Conservation (phyloP, 2,888 invertebrate species). For the Smittia aterrima region DNA sequence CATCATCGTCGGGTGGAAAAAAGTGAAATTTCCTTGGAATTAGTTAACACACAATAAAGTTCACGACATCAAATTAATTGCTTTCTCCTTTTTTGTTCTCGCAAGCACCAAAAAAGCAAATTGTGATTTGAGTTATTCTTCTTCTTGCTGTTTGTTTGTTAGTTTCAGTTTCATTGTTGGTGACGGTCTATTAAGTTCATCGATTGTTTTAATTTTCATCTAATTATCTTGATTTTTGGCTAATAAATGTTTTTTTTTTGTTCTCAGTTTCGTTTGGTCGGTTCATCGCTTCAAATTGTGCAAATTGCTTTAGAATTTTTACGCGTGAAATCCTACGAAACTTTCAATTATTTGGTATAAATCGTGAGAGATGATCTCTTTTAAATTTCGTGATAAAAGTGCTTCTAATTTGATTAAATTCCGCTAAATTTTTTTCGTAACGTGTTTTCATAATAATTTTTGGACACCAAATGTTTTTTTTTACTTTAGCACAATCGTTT, state of each 20-base stretch:
- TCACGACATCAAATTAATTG: neutral
- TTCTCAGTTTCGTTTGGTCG: neutral
- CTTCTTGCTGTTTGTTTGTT: neutral
- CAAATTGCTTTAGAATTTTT: neutral
- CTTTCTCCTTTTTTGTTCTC: neutral
- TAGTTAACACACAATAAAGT: neutral
- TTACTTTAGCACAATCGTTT: neutral
- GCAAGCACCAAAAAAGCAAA: neutral
- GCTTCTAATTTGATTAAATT: neutral
- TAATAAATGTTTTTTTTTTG: neutral
- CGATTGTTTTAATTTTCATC: neutral
- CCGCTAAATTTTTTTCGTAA: neutral
- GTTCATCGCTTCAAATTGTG: neutral
- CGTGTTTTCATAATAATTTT: neutral
- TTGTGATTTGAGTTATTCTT: neutral
- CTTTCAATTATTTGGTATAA: neutral
- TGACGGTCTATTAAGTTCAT: too few species aligned
- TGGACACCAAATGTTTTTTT: neutral
- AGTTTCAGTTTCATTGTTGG: neutral
- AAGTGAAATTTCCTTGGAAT: too few species aligned
- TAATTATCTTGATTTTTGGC: neutral
- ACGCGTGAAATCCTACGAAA: neutral
- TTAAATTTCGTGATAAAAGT: neutral
- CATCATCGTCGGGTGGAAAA: too few species aligned
- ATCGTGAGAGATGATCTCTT: neutral